Evolutionary conservation across 1,140 invertebrate genomes (phyloP), one percentile per base, ranked within the genome.

Genomic region (Conopomorpha cramerella): DNA sequence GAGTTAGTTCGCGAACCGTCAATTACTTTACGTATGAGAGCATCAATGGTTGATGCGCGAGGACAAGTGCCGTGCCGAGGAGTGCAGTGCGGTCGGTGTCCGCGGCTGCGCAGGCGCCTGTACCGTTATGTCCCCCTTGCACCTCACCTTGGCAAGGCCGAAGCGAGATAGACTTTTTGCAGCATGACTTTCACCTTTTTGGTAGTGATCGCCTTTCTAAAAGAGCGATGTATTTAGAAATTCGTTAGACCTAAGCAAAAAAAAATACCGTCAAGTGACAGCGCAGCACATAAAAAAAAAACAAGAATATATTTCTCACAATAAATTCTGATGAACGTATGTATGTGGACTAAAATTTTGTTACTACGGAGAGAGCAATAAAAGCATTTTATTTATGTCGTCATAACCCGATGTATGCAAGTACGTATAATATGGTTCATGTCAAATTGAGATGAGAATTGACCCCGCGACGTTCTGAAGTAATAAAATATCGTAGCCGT

Each of bases 111-210:
- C 38, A 45, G 57, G 50, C 50, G 44, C 45, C 41, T 27, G 42
- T 46, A 64, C 70, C 70, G 70, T 71, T 74, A 74, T 71, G 66
- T 66, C 66, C 66, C 64, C 61, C 57, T 67, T 71, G 70, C 66
- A 66, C n/a, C 44, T 74, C 56, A 74, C 70, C 70, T 74, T 74
- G 70, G 55, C 70, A 74, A 74, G 70, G 70, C 70, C 70, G 67
- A 55, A 42, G 38, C 41, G 60, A 67, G 70, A 70, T 68, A 62
- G 52, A 70, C 64, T 74, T 74, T 74, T 74, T 72, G 67, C 70
- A 61, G 65, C 55, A 71, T 64, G 67, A 74, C 70, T 74, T 74
- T 74, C 70, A 72, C 70, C 70, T 62, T 55, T 66, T 61, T 43
- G 65, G 50, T 6, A 23, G 4, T 23, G 19, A 23, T 6, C 26